These are phyloP conservation scores for Sinocyclocheilus anshuiensis DNA, from an alignment of 2,113 vertebrate species.

Conservation along the genomic window DNA sequence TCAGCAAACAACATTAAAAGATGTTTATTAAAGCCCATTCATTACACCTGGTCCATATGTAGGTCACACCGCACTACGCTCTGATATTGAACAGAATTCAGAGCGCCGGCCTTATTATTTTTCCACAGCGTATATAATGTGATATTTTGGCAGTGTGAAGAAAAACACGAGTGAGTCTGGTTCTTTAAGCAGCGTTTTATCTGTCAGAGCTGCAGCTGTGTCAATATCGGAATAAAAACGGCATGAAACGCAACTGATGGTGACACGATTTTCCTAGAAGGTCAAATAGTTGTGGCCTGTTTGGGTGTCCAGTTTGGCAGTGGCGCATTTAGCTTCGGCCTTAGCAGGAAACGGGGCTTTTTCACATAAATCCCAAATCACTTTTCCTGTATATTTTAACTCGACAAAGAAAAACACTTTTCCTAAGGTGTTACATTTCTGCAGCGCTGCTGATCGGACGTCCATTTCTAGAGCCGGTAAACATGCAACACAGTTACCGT, in stretches of 20 bases:
- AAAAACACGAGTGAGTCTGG: constrained; percentile 70
- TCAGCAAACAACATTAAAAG: constrained; percentile 29
- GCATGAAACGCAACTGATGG: constrained; percentile 28
- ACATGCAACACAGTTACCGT: neutral
- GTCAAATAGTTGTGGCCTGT: constrained; percentile 13
- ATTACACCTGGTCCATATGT: constrained; percentile 37
- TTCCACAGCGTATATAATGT: constrained; percentile 66
- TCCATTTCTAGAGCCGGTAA: neutral
- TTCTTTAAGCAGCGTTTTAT: constrained; percentile 70
- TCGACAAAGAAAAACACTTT: constrained; percentile 17
- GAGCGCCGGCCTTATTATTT: constrained; percentile 9
- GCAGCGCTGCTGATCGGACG: neutral
- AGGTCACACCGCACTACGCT: constrained; percentile 43
- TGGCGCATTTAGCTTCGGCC: too few relatives aligned
- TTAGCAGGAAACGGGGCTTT: neutral
- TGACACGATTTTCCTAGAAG: constrained; percentile 41
- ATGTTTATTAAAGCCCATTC: constrained; percentile 49
- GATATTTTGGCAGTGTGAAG: constrained; percentile 71
- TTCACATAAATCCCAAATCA: constrained; percentile 30
- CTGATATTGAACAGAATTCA: constrained; percentile 29
- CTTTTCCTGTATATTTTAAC: constrained; percentile 25
- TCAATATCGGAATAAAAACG: constrained; percentile 68
- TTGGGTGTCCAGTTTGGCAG: constrained; percentile 35
- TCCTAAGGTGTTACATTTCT: constrained; percentile 9
- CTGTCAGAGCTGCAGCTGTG: constrained; percentile 78